Percentiles rank a stretch among this genome's conserved stretches.
Evolutionary conservation across 2,888 invertebrate species (phyloP).

Genomic region (Acleris cristana): DNA sequence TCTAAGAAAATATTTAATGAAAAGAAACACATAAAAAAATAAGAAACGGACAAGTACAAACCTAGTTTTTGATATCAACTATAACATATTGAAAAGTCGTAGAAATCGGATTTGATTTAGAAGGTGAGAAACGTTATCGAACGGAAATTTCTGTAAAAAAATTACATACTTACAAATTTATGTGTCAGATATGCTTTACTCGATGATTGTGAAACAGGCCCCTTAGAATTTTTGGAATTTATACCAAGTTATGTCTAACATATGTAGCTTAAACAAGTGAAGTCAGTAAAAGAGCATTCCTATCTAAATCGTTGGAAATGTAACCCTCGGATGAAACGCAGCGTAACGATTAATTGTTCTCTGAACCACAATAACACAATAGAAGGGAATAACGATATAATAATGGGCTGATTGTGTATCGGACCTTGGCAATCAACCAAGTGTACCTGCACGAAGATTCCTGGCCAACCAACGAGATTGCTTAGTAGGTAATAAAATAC

Average conservation of each 20-base stretch:
- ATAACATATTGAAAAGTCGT: too few relatives aligned
- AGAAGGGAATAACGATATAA: slow-evolving; percentile 21
- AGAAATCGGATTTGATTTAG: too few relatives aligned
- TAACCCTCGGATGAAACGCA: slow-evolving; percentile 8
- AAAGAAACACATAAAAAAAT: too few relatives aligned
- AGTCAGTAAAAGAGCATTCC: not conserved
- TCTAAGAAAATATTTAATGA: too few relatives aligned
- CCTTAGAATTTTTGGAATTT: not conserved
- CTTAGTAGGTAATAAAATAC: not conserved
- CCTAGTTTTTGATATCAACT: too few relatives aligned
- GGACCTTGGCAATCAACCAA: slow-evolving; percentile 26
- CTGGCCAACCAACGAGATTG: slow-evolving; percentile 5
- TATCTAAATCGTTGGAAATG: slow-evolving; percentile 1
- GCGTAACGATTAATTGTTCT: slow-evolving; percentile 30
- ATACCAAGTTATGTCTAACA: not conserved
- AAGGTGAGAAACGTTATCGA: too few relatives aligned
- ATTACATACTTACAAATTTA: too few relatives aligned
- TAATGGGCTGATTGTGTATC: slow-evolving; percentile 19
- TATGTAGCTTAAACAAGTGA: not conserved
- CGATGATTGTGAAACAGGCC: too few relatives aligned
- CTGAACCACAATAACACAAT: slow-evolving; percentile 15
- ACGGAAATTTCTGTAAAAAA: too few relatives aligned
- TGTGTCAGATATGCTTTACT: too few relatives aligned
- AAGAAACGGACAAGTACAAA: too few relatives aligned
- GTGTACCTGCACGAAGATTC: slow-evolving; percentile 10